Conservation (phyloP, 2,888 invertebrate species). For the Leptinotarsa peninsularis region DNA sequence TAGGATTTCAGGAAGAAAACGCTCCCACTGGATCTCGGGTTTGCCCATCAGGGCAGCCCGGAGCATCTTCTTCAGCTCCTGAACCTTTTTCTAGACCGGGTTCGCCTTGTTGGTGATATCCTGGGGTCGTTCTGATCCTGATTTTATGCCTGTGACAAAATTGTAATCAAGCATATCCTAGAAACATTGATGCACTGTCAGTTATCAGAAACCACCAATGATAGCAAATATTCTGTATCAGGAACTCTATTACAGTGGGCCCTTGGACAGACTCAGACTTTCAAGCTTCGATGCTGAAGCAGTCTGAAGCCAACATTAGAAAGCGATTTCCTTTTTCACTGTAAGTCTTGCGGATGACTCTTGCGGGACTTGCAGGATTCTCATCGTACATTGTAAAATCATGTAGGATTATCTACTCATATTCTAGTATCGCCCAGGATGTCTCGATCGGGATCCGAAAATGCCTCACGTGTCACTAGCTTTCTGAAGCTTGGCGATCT, state of each 20-base stretch:
- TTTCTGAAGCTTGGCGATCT: not conserved
- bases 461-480: not conserved
- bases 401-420: not conserved
- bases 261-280: not conserved
- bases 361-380: not conserved
- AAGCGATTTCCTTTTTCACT: not conserved
- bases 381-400: not conserved
- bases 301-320: not conserved
- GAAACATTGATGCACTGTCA: slow-evolving; percentile 30
- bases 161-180: too few relatives aligned
- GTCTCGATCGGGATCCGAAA: not conserved
- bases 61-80: not conserved
- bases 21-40: too few relatives aligned
- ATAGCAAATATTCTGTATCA: not conserved
- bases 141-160: not conserved
- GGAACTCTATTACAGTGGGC: not conserved
- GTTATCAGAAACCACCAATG: slow-evolving; percentile 35
- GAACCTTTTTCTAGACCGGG: not conserved
- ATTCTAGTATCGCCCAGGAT: not conserved
- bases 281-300: slow-evolving; percentile 21
- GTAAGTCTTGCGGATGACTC: not conserved
- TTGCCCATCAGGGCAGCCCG: not conserved
- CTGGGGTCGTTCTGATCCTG: not conserved
- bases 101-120: slow-evolving; percentile 4
- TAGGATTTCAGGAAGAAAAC: too few relatives aligned